Percentiles rank a stretch among this genome's conserved stretches.
These are phyloP conservation scores for Tenodera sinensis DNA, from an alignment of 2,888 invertebrate species.

Conservation along the genomic window DNA sequence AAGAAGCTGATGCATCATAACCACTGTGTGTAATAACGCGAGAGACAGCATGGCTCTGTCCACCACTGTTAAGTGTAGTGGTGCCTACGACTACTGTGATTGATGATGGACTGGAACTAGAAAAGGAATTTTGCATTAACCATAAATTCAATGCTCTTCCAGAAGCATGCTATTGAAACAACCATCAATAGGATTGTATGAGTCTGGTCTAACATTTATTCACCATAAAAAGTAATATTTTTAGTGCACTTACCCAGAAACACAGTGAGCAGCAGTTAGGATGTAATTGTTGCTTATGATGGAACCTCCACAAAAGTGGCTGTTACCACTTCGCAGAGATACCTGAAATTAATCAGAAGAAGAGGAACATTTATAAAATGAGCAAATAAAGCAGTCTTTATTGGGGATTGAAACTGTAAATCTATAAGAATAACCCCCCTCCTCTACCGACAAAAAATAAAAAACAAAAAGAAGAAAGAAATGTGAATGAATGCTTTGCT, in stretches of 20 bases:
- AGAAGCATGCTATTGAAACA: too few species aligned
- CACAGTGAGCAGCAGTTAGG: constrained; percentile 30
- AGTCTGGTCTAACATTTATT: too few species aligned
- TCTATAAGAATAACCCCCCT: too few species aligned
- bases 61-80: constrained; percentile 22
- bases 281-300: constrained; percentile 22
- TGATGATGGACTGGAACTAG: not conserved
- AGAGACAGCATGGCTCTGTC: constrained; percentile 1
- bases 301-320: not conserved
- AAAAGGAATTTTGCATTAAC: not conserved
- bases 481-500: too few species aligned
- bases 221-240: too few species aligned
- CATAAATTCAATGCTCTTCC: not conserved
- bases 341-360: not conserved
- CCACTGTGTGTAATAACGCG: constrained; percentile 18
- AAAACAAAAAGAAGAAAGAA: too few species aligned
- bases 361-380: too few species aligned
- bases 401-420: too few species aligned
- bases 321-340: constrained; percentile 31
- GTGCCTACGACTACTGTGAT: constrained; percentile 21
- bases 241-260: constrained; percentile 3
- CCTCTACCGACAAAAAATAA: too few species aligned
- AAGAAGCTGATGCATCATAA: constrained; percentile 1
- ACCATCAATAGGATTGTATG: too few species aligned
- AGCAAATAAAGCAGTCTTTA: too few species aligned